Conservation (phyloP, 1,140 invertebrate species). For the Diabrotica undecimpunctata region DNA sequence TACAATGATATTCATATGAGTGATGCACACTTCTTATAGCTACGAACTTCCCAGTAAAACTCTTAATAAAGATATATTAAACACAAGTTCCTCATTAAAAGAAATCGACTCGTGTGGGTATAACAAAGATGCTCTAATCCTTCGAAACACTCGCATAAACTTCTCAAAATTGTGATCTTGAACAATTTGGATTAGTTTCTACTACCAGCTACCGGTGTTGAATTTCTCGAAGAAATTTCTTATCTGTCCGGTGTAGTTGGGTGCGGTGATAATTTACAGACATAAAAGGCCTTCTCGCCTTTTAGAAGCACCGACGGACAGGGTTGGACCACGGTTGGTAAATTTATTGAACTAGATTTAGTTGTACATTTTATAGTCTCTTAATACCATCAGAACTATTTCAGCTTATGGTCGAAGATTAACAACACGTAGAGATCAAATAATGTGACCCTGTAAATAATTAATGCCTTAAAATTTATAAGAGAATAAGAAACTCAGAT, state of each 20-base stretch:
- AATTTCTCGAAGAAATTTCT: constrained; percentile 1
- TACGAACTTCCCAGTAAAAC: not conserved
- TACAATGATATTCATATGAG: too few relatives aligned
- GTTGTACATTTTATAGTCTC: too few relatives aligned
- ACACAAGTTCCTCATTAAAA: not conserved
- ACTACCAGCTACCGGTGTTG: not conserved
- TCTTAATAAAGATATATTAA: not conserved
- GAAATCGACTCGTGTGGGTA: not conserved
- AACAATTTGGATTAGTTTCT: not conserved
- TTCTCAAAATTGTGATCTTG: not conserved
- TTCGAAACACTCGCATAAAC: not conserved
- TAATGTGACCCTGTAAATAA: too few relatives aligned
- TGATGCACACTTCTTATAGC: not conserved
- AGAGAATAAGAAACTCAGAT: too few relatives aligned
- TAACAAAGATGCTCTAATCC: not conserved
- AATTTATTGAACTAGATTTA: constrained; percentile 20
- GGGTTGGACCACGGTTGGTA: constrained; percentile 22
- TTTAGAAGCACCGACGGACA: constrained; percentile 13
- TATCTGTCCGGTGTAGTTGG: not conserved
- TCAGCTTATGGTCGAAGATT: too few relatives aligned
- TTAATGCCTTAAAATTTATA: too few relatives aligned
- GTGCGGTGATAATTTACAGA: not conserved
- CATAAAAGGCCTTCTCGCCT: constrained; percentile 10
- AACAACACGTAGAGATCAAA: too few relatives aligned
- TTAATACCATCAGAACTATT: too few relatives aligned